Base-by-base conservation (phyloP, 2,113 vertebrate species). In the Vulpes lagopus region DNA sequence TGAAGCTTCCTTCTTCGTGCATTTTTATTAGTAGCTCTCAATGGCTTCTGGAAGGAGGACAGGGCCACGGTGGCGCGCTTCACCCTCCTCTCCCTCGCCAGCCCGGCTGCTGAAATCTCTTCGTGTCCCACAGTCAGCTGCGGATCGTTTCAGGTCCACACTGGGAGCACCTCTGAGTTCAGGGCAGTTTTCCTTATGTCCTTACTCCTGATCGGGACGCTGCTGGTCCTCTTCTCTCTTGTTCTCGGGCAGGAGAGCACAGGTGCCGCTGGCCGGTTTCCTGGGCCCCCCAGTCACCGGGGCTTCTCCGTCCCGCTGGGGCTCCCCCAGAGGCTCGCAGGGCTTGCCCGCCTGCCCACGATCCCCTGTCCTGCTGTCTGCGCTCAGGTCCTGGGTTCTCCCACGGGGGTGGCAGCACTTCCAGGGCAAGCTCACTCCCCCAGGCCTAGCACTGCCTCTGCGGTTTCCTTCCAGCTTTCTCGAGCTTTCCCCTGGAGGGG, bases 381-480 rank as follows among this genome's bases (percentile, higher is more conserved):
- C 8, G 0, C 15, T 22, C 11, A 16, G 23, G 17, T 30, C 38
- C 59, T 62, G 27, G 20, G 32, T 32, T 60, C n/a, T 83, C 27
- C 35, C 43, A 17, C 1, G 1, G 3, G n/a, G 11, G 0, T 4
- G 23, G 22, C 32, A 35, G 20, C 1, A 1, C 49, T 69, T 32
- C 51, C 12, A 5, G 2, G 10, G 55, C 1, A 3, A 0, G 22
- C 17, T 65, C 49, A 3, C 71, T 12, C 19, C n/a, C 19, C 57
- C 51, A 2, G 14, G 3, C 20, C 62, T 7, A 1, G 53, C 16
- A 0, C 55, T 8, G 60, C 38, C 53, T 71, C 25, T 1, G 15
- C 38, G 17, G 0, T 35, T 49, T 15, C 4, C 8, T n/a, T 51
- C 20, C 4, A 19, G 7, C 64, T 19, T 5, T 0, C 7, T 67